Base-by-base conservation (phyloP, 2,113 vertebrate genomes). In the Alces alces region DNA sequence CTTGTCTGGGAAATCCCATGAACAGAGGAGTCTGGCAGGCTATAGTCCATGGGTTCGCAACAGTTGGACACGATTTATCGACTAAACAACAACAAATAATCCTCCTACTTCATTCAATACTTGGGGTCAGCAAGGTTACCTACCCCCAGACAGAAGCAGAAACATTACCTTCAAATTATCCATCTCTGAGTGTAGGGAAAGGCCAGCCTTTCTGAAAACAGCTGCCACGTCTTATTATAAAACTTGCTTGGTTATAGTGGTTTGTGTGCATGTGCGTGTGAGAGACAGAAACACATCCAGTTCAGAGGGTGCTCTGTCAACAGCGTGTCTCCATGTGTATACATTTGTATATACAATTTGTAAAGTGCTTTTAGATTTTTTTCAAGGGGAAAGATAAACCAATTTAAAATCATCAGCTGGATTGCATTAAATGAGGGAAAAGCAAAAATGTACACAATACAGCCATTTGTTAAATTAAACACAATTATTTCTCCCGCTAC, bases 381-480 rank as follows among this genome's bases (percentile, higher is more conserved):
- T 94, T 88, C 43, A 97, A 94, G 87, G 39, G 14, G 7, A 78
- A 97, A 97, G 96, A 82, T 83, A 98, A 98, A 94, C 66, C 96
- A 28, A 64, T 78, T 93, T 96, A 89, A 95, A 96, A 80, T 97
- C 95, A 97, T 97, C 94, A 96, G 91, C 66, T 97, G 78, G 92
- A 96, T 12, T 97, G 82, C 89, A 96, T 98, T 66, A 97, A 98
- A 98, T 84, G 47, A 98, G 87, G 76, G 54, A 82, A 97, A 95
- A 98, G 78, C 28, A 98, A 97, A 97, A 95, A 73, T 0, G 0
- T 57, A 90, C 93, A 98, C 93, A 92, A 13, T 6, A 76, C 50
- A 97, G 96, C 47, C 85, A 86, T 96, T 98, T 97, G 84, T 19
- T 91, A 98, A 96, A 93, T 61, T 96, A 96, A 98, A 95, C 76